Evolutionary conservation across 35 echinoderm and acorn worm genomes (phyloP).

Genomic region (Apostichopus parvimensis): DNA sequence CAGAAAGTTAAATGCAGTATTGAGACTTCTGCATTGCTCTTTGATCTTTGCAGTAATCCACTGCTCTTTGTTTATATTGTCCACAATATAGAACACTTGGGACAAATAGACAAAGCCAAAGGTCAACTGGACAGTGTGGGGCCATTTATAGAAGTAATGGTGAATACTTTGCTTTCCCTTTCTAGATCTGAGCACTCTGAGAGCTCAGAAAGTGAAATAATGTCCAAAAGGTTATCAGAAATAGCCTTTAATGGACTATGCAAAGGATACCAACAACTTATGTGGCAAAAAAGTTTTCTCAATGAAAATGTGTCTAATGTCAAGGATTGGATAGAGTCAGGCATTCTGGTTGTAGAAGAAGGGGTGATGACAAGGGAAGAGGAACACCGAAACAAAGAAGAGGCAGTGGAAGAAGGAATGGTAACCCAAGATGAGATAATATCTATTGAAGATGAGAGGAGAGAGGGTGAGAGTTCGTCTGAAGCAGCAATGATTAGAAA

Average conservation of each 20-base stretch:
- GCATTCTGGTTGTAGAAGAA: constrained; percentile 24
- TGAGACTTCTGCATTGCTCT: not conserved
- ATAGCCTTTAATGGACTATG: not conserved
- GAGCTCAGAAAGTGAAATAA: too few species aligned
- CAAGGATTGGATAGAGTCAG: not conserved
- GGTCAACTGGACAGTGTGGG: too few species aligned
- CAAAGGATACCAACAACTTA: constrained; percentile 4
- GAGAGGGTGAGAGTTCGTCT: too few species aligned
- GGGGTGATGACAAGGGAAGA: not conserved
- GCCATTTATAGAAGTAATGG: too few species aligned
- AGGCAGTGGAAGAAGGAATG: not conserved
- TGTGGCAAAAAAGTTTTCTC: not conserved
- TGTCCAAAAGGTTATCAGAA: too few species aligned
- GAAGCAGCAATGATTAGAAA: too few species aligned
- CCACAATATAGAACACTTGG: not conserved
- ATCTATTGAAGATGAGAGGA: too few species aligned
- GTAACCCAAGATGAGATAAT: too few species aligned
- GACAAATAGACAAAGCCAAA: too few species aligned
- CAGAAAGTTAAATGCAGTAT: not conserved
- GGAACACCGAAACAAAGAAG: not conserved
- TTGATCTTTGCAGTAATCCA: not conserved
- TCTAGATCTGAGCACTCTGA: too few species aligned
- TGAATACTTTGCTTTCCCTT: too few species aligned
- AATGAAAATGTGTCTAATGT: not conserved
- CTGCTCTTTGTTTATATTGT: constrained; percentile 2